Conservation (phyloP, 2,113 vertebrate species). For the Embiotoca jacksoni region DNA sequence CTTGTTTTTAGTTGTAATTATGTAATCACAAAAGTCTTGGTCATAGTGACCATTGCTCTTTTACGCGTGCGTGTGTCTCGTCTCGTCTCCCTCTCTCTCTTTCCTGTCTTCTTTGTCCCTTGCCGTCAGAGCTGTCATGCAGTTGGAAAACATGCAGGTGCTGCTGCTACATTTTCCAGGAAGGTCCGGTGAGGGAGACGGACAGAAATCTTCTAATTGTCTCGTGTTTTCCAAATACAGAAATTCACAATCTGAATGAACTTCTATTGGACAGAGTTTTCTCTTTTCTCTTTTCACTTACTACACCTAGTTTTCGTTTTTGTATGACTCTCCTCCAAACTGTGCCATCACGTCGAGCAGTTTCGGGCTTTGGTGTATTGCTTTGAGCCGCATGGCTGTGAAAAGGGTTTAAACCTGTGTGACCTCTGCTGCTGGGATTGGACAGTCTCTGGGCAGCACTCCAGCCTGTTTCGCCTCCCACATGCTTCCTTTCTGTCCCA, state of each 20-base stretch:
- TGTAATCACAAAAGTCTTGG: conserved; percentile 15
- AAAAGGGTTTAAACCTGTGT: conserved; percentile 3
- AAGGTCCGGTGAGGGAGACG: not conserved
- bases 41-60: conserved; percentile 18
- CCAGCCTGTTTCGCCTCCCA: not conserved
- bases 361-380: not conserved
- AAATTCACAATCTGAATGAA: not conserved
- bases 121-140: conserved; percentile 37
- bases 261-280: not conserved
- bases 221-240: conserved; percentile 2
- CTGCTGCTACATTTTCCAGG: conserved; percentile 30
- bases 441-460: conserved; percentile 1
- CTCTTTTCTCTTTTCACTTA: not conserved
- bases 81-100: conserved; percentile 28
- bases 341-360: not conserved
- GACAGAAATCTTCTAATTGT: conserved; percentile 22
- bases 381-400: not conserved
- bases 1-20: conserved; percentile 24
- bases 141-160: conserved; percentile 58
- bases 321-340: not conserved
- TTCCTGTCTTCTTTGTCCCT: conserved; percentile 14
- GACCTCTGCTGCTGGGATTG: conserved; percentile 30
- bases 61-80: not conserved
- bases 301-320: not conserved
- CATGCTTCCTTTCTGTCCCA: conserved; percentile 4